Percentiles rank a stretch among this genome's conserved stretches.
Conservation (phyloP, 2,888 invertebrate genomes). For the Endomychus coccineus region DNA sequence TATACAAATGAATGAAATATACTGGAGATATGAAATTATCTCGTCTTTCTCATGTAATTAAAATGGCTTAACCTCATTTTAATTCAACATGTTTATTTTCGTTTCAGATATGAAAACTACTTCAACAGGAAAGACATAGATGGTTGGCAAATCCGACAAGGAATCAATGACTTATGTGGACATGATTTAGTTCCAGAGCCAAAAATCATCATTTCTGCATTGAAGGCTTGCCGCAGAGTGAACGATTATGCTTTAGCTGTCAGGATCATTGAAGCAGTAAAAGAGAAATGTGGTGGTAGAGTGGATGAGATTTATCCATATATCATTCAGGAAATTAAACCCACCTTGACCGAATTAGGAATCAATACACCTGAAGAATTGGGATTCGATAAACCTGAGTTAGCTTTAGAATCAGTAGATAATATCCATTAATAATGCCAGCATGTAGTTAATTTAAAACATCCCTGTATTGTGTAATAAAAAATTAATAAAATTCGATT, state of each 20-base stretch:
- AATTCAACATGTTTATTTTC: slow-evolving; percentile 1
- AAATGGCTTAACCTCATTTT: not conserved
- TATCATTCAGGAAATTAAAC: slow-evolving; percentile 81
- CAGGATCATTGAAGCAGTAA: slow-evolving; percentile 86
- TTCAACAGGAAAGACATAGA: slow-evolving; percentile 85
- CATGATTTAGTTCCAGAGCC: slow-evolving; percentile 93
- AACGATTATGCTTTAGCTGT: slow-evolving; percentile 92
- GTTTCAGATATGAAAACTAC: slow-evolving; percentile 66
- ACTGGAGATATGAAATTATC: not conserved
- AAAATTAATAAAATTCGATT: too few relatives aligned
- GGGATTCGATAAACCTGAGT: slow-evolving; percentile 94
- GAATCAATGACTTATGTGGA: slow-evolving; percentile 79
- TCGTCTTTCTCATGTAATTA: not conserved
- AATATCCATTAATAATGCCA: slow-evolving; percentile 44
- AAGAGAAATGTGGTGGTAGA: slow-evolving; percentile 75
- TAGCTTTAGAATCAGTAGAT: slow-evolving; percentile 70
- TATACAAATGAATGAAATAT: not conserved
- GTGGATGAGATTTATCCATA: slow-evolving; percentile 78
- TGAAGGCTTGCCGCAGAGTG: slow-evolving; percentile 85
- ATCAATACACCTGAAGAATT: slow-evolving; percentile 91
- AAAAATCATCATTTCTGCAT: slow-evolving; percentile 74
- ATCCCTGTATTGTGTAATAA: too few relatives aligned
- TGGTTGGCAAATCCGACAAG: slow-evolving; percentile 90
- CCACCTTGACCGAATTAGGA: slow-evolving; percentile 89
- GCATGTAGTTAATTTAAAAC: slow-evolving; percentile 1